A percentile compares a stretch with the other conserved stretches of the same genome.
Conservation (phyloP, 2,797 vertebrate species). For the Melanogrammus aeglefinus region DNA sequence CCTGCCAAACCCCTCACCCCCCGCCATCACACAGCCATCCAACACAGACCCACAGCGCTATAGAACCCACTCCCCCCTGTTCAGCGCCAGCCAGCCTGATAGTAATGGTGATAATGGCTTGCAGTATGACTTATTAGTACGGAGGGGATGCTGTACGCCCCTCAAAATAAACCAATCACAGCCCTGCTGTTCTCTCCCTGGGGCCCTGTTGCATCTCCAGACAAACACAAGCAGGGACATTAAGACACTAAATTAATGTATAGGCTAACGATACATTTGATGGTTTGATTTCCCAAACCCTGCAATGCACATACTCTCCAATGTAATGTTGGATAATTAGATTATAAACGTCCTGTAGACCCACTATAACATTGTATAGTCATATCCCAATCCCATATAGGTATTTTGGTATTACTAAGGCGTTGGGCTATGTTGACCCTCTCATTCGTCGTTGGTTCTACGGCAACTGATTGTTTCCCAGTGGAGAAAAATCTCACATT, state of each 20-base stretch:
- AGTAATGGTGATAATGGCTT: background rate
- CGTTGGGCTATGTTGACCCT: background rate
- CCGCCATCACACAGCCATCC: background rate
- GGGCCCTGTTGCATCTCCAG: background rate
- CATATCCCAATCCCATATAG: background rate
- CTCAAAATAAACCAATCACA: slow-evolving; percentile 1
- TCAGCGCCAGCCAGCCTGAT: background rate
- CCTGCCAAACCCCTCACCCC: slow-evolving; percentile 16
- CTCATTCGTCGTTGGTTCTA: background rate
- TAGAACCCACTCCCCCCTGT: slow-evolving; percentile 29
- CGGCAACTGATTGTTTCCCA: slow-evolving; percentile 36
- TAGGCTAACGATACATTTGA: background rate
- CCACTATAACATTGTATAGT: background rate
- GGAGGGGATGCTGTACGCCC: background rate
- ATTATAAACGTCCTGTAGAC: background rate
- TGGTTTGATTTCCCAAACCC: background rate
- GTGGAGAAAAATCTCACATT: slow-evolving; percentile 15
- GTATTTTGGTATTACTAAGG: background rate
- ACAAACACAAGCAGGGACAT: background rate
- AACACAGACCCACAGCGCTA: slow-evolving; percentile 26
- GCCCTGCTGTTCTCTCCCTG: no score
- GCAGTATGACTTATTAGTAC: background rate
- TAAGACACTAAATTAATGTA: background rate
- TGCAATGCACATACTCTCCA: background rate
- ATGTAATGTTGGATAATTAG: no score